Percentiles rank a stretch among this genome's conserved stretches.
Conservation (phyloP, 64 coral and sea anemone genomes). For the Anthopleura sola region DNA sequence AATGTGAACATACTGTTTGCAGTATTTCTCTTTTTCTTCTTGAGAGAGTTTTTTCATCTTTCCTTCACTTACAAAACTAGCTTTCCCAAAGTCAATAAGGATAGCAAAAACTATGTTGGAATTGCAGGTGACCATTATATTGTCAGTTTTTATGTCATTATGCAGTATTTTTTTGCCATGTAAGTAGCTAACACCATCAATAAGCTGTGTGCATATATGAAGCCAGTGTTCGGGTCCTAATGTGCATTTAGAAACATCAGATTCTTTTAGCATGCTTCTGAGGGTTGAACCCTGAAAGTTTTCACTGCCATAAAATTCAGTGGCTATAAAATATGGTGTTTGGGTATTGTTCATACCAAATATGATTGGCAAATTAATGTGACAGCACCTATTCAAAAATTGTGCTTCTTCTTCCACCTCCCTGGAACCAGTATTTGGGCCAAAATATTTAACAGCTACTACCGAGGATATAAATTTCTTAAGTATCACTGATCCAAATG, state of each 20-base stretch:
- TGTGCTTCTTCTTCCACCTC: slow-evolving; percentile 10
- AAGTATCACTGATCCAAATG: slow-evolving; percentile 11
- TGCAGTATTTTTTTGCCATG: slow-evolving; percentile 42
- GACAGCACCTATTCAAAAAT: slow-evolving; percentile 18
- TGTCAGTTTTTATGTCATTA: slow-evolving; percentile 64
- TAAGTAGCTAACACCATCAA: slow-evolving; percentile 36
- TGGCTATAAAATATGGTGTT: slow-evolving; percentile 22
- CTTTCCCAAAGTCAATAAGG: slow-evolving; percentile 54
- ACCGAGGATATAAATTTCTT: slow-evolving; percentile 3
- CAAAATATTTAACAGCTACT: not conserved
- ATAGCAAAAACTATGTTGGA: not conserved
- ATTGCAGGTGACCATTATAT: slow-evolving; percentile 31
- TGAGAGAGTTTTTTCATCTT: slow-evolving; percentile 26
- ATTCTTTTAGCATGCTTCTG: not conserved
- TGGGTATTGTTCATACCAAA: slow-evolving; percentile 19
- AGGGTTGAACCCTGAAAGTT: slow-evolving; percentile 7
- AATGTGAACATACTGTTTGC: slow-evolving; percentile 50
- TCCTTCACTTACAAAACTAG: slow-evolving; percentile 31
- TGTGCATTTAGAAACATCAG: not conserved
- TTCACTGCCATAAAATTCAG: slow-evolving; percentile 31
- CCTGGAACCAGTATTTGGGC: too few relatives aligned
- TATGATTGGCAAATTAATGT: slow-evolving; percentile 34
- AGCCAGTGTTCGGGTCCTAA: slow-evolving; percentile 37
- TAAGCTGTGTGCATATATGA: slow-evolving; percentile 37
- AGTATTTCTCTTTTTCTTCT: slow-evolving; percentile 39